These are phyloP conservation scores for Gadopsis marmoratus DNA, from an alignment of 2,797 vertebrate genomes.

Conservation along the genomic window DNA sequence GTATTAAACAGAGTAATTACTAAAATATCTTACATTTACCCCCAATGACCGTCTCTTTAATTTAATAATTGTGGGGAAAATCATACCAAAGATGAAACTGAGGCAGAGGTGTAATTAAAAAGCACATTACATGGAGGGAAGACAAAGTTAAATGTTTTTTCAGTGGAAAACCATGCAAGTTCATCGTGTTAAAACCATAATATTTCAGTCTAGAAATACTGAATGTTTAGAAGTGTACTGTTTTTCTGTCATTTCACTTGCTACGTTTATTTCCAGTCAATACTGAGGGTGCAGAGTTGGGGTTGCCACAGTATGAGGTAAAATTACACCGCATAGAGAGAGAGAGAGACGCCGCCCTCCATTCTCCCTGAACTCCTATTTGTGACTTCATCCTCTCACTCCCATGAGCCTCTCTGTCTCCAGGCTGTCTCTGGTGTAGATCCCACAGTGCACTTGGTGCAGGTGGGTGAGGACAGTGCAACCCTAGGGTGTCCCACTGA, in stretches of 20 bases:
- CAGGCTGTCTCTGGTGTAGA: slow-evolving; percentile 46
- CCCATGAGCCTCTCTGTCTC: slow-evolving; percentile 46
- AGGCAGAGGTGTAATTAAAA: neutral
- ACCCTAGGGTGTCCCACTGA: slow-evolving; percentile 15
- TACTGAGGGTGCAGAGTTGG: slow-evolving; percentile 23
- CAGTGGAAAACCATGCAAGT: neutral
- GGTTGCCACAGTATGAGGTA: slow-evolving; percentile 42
- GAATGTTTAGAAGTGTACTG: neutral
- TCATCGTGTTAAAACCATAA: neutral
- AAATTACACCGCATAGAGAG: slow-evolving; percentile 61
- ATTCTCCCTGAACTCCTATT: slow-evolving; percentile 4
- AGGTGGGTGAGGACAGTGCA: neutral
- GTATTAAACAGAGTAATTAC: slow-evolving; percentile 5
- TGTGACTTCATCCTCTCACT: slow-evolving; percentile 60
- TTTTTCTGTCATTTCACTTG: no score
- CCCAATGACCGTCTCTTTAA: neutral
- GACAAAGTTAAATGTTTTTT: neutral
- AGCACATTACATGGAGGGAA: neutral
- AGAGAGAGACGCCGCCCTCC: slow-evolving; percentile 19
- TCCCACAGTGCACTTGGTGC: slow-evolving; percentile 22
- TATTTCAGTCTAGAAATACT: neutral
- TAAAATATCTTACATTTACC: neutral
- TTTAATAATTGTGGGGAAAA: neutral
- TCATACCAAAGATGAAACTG: neutral
- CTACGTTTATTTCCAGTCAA: neutral